These are phyloP conservation scores for Sebastolobus alascanus DNA, from an alignment of 2,797 vertebrate genomes.

Conservation along the genomic window DNA sequence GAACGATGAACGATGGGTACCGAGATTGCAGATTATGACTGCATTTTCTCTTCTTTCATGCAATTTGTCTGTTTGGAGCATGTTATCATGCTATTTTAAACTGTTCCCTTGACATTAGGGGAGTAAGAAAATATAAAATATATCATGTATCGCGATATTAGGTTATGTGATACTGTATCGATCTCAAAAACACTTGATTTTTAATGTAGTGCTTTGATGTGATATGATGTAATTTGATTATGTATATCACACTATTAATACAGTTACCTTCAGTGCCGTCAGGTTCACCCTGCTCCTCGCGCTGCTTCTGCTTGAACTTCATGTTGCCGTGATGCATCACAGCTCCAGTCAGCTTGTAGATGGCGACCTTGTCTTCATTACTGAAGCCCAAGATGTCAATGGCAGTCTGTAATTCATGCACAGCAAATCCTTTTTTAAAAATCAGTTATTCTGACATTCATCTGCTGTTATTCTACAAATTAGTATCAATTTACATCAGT, in stretches of 20 bases:
- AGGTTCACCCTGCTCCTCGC: slow-evolving; percentile 90
- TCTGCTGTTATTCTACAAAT: background rate
- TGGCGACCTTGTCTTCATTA: slow-evolving; percentile 82
- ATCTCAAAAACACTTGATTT: too few species aligned
- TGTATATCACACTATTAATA: background rate
- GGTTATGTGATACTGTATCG: too few species aligned
- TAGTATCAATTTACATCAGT: slow-evolving; percentile 87
- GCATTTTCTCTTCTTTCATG: too few species aligned
- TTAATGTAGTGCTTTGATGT: background rate
- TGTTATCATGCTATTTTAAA: background rate
- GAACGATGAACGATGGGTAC: too few species aligned
- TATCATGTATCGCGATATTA: too few species aligned
- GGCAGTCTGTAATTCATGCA: slow-evolving; percentile 43
- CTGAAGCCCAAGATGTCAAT: slow-evolving; percentile 86
- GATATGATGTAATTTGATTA: background rate
- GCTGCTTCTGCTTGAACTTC: slow-evolving; percentile 92
- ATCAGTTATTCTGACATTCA: background rate
- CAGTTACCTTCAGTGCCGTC: slow-evolving; percentile 90
- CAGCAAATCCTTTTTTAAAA: background rate
- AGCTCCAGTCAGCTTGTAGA: slow-evolving; percentile 88
- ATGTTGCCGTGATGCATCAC: slow-evolving; percentile 90
- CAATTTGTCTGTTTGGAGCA: background rate
- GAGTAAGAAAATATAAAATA: too few species aligned
- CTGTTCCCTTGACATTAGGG: too few species aligned
- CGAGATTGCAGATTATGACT: too few species aligned